Evolutionary conservation across 2,888 invertebrate species (phyloP).

Genomic region (Eucera pruinosa): DNA sequence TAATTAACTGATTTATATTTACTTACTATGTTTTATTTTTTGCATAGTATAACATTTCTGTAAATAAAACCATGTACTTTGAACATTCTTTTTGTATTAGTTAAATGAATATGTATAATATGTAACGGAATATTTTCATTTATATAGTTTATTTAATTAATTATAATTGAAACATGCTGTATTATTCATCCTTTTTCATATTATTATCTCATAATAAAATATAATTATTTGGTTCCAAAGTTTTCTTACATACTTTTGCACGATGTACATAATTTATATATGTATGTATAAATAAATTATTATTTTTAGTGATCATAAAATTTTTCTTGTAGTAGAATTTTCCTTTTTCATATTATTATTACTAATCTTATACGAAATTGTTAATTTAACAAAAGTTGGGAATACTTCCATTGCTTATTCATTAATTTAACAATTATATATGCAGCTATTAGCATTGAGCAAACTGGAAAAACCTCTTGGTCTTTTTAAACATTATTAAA

Average conservation of each 20-base stretch:
- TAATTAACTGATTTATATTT: slow-evolving; percentile 27
- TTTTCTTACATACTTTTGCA: not conserved
- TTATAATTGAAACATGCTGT: not conserved
- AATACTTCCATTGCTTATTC: not conserved
- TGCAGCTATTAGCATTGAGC: not conserved
- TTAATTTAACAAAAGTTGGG: not conserved
- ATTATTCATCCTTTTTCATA: not conserved
- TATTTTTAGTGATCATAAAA: not conserved
- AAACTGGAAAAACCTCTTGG: slow-evolving; percentile 13
- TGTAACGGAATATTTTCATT: not conserved
- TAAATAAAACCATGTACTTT: slow-evolving; percentile 13
- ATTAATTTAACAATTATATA: slow-evolving; percentile 3
- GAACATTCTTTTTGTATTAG: not conserved
- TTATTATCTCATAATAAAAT: not conserved
- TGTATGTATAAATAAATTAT: slow-evolving; percentile 26
- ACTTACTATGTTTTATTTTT: slow-evolving; percentile 4
- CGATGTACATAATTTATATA: slow-evolving; percentile 18
- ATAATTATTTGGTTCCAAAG: not conserved
- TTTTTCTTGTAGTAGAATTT: slow-evolving; percentile 17
- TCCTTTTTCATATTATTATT: slow-evolving; percentile 4
- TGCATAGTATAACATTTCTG: not conserved
- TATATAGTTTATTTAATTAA: too few relatives aligned
- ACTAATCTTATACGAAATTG: not conserved
- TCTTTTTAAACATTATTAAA: not conserved
- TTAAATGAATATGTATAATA: not conserved